Evolutionary conservation across 2,113 vertebrate genomes (phyloP).

Genomic region (Phyllostomus hastatus): DNA sequence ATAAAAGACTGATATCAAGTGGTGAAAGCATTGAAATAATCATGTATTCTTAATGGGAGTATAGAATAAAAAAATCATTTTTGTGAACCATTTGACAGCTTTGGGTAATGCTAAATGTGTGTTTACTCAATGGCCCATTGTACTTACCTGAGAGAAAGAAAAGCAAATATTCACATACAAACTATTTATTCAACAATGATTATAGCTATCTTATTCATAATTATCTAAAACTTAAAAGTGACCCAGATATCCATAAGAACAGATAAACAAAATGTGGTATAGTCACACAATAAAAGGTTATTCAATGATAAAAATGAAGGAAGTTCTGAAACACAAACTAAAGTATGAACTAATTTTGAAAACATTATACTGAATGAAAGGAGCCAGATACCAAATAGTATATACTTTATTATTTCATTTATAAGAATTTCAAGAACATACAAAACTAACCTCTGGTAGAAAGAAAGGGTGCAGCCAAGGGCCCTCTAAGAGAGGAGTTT

Average conservation of each 20-base stretch:
- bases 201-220: background rate
- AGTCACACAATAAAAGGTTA: background rate
- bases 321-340: background rate
- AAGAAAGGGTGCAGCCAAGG: background rate
- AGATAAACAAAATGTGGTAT: background rate
- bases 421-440: background rate
- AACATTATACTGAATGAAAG: background rate
- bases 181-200: background rate
- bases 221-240: background rate
- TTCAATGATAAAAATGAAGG: background rate
- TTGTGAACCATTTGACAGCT: background rate
- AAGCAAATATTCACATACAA: background rate
- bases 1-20: background rate
- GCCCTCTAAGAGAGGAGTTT: too few species aligned
- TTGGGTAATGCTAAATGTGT: background rate
- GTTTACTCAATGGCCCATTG: background rate
- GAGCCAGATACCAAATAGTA: background rate
- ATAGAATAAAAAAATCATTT: background rate
- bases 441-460: background rate
- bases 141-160: background rate
- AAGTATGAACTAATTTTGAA: background rate
- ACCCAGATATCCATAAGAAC: background rate
- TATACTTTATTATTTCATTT: background rate
- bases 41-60: background rate
- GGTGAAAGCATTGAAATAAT: background rate